A percentile compares a stretch with the other conserved stretches of the same genome.
Conservation (phyloP, 1,140 invertebrate genomes). For the Eupeodes corollae region DNA sequence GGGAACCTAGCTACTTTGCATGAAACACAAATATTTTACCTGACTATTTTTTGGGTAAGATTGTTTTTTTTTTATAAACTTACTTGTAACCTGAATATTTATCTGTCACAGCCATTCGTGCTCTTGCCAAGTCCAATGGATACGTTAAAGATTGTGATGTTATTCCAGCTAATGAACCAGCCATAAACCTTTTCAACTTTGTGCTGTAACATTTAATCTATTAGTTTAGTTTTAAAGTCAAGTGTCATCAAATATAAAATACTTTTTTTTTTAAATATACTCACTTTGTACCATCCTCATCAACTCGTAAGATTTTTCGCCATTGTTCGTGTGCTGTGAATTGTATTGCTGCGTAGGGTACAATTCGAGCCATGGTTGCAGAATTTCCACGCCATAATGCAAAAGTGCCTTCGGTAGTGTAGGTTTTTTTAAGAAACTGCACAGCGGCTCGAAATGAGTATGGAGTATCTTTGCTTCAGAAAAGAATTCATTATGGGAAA, state of each 20-base stretch:
- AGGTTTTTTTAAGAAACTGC: conserved; percentile 61
- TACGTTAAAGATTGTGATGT: conserved; percentile 91
- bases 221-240: neutral
- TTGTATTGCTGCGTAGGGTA: conserved; percentile 95
- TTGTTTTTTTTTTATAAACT: too few species aligned
- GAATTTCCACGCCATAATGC: conserved; percentile 94
- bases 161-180: conserved; percentile 86
- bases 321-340: conserved; percentile 96
- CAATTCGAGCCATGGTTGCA: conserved; percentile 91
- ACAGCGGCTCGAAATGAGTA: conserved; percentile 72
- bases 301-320: conserved; percentile 67
- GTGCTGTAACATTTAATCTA: conserved; percentile 15
- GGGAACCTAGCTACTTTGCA: conserved; percentile 2
- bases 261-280: conserved; percentile 13
- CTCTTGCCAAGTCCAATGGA: conserved; percentile 89
- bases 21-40: neutral
- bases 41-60: neutral
- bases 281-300: conserved; percentile 47
- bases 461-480: conserved; percentile 46
- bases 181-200: conserved; percentile 54
- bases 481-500: neutral
- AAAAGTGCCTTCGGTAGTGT: conserved; percentile 61
- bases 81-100: conserved; percentile 48
- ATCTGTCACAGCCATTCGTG: conserved; percentile 92
- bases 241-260: neutral